Evolutionary conservation across 2,113 vertebrate species (phyloP).

Genomic region (Psophia crepitans): DNA sequence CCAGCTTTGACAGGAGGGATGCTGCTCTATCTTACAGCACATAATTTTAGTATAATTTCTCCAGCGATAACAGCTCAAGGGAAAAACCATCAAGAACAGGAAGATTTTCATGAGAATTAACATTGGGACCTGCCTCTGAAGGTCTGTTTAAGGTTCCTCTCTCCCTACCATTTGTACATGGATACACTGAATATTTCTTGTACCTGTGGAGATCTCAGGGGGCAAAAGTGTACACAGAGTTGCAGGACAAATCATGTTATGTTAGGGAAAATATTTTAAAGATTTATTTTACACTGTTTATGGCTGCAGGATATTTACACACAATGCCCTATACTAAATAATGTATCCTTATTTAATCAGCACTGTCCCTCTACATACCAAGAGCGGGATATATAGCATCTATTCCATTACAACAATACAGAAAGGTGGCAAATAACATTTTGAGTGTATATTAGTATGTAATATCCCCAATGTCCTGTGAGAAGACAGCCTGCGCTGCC

Average conservation of each 20-base stretch:
- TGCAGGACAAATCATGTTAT: neutral
- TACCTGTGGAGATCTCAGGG: neutral
- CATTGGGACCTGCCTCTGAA: neutral
- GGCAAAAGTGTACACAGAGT: neutral
- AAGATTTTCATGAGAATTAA: neutral
- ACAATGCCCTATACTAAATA: neutral
- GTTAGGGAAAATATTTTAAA: neutral
- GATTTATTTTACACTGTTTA: neutral
- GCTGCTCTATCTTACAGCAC: neutral
- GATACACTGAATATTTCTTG: neutral
- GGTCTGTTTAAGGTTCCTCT: neutral
- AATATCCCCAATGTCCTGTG: neutral
- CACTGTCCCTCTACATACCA: neutral
- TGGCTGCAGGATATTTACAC: neutral
- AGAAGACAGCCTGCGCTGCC: neutral
- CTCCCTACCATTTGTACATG: accelerated
- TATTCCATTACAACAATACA: neutral
- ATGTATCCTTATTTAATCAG: neutral
- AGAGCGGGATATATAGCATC: neutral
- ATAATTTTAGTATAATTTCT: neutral
- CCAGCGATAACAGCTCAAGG: neutral
- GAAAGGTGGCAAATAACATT: neutral
- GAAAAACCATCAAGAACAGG: neutral
- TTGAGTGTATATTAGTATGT: no score
- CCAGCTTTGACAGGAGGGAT: neutral